phyloP scores from a whole-genome alignment of 1,140 invertebrate species.

The Halesus radiatus region DNA sequence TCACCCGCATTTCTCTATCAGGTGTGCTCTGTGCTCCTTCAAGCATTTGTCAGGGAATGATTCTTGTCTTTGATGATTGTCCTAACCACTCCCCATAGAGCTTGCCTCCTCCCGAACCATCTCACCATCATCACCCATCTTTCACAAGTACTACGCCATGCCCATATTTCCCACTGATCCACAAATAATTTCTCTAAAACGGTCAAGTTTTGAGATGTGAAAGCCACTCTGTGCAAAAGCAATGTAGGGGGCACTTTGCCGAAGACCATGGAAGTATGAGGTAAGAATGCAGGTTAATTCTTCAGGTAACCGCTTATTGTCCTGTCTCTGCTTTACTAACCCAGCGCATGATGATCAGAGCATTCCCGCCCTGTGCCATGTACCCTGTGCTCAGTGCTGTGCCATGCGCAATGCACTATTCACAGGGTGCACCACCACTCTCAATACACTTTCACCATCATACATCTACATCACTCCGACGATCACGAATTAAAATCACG shows the following conservation, averaged over 20 bases:
- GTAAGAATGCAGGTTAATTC: constrained; percentile 53
- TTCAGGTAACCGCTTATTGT: constrained; percentile 43
- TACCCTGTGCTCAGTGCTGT: not conserved
- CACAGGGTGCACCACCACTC: not conserved
- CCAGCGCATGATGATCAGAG: constrained; percentile 46
- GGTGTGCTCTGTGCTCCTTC: constrained; percentile 52
- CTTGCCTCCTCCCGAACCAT: constrained; percentile 38
- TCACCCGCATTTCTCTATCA: constrained; percentile 46
- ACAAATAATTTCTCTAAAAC: constrained; percentile 28
- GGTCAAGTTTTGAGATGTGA: constrained; percentile 28
- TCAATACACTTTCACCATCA: not conserved
- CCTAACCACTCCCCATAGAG: constrained; percentile 45
- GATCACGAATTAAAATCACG: not conserved
- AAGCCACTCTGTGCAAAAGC: not conserved
- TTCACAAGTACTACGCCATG: constrained; percentile 26
- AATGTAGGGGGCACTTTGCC: constrained; percentile 24
- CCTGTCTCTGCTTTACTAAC: constrained; percentile 50
- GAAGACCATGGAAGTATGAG: constrained; percentile 40
- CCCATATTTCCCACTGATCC: not conserved
- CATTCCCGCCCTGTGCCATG: not conserved
- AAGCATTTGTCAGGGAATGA: constrained; percentile 58
- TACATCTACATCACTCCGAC: not conserved
- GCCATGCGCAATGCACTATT: not conserved
- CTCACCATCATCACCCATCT: constrained; percentile 30
- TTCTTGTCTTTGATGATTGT: constrained; percentile 55